Percentiles rank a stretch among this genome's conserved stretches.
Evolutionary conservation across 1,140 invertebrate species (phyloP).

Genomic region (Cepaea nemoralis): DNA sequence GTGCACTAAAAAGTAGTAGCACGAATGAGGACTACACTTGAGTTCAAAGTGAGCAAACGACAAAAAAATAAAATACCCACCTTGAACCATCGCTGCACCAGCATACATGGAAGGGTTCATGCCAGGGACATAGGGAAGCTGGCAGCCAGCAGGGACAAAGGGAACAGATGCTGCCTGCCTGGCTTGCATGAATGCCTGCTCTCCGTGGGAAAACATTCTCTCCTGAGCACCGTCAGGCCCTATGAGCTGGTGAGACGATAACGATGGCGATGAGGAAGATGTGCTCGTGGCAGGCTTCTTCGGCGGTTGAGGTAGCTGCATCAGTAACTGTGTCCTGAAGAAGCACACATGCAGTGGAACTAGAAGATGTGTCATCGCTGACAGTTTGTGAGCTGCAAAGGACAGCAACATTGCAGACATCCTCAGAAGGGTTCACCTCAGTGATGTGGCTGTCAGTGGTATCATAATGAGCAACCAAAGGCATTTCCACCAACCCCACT

Average conservation of each 20-base stretch:
- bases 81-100: conserved; percentile 22
- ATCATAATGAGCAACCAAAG: background rate
- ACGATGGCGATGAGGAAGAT: background rate
- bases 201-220: conserved; percentile 6
- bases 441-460: background rate
- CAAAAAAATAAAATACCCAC: too few species aligned
- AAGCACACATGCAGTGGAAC: background rate
- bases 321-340: conserved; percentile 13
- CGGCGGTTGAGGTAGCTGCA: background rate
- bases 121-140: background rate
- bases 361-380: background rate
- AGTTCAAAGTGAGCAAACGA: too few species aligned
- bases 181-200: conserved; percentile 25
- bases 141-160: background rate
- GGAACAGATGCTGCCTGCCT: conserved; percentile 15
- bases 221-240: background rate
- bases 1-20: too few species aligned
- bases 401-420: background rate
- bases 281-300: conserved; percentile 1
- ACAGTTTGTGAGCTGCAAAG: background rate
- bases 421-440: background rate
- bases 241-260: background rate
- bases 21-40: too few species aligned
- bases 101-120: conserved; percentile 25
- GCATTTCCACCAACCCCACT: background rate